These are phyloP conservation scores for Caracal caracal DNA, from an alignment of 2,113 vertebrate species.

Conservation along the genomic window DNA sequence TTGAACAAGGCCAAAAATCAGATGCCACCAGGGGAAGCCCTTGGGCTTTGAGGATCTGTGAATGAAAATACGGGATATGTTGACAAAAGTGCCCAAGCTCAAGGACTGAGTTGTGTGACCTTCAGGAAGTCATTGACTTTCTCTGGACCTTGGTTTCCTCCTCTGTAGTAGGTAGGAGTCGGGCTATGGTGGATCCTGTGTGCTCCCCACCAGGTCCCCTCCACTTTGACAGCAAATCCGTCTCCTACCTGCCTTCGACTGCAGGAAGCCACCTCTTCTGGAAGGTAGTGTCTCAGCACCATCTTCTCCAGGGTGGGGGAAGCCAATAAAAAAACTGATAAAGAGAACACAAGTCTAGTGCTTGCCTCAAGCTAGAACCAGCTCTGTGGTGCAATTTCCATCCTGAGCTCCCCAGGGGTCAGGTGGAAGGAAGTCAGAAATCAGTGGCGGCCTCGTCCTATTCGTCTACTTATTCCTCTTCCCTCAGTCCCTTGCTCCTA, in stretches of 20 bases:
- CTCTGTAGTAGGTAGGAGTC: too few relatives aligned
- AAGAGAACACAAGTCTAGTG: rapidly evolving
- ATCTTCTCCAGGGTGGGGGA: too few relatives aligned
- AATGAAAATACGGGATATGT: neutral
- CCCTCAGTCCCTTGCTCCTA: neutral
- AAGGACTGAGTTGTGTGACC: neutral
- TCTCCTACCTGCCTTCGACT: neutral
- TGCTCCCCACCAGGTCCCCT: neutral
- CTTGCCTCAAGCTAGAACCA: neutral
- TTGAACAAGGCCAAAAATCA: neutral
- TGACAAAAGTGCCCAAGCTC: neutral
- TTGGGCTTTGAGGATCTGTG: neutral
- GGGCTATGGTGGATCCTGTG: too few relatives aligned
- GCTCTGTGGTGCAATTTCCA: neutral
- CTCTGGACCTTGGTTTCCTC: neutral
- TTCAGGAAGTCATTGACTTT: neutral
- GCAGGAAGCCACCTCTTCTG: neutral
- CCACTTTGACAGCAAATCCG: rapidly evolving
- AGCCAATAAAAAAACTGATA: neutral
- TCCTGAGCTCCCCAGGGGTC: rapidly evolving
- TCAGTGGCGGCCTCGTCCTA: rapidly evolving
- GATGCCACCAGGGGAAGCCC: neutral
- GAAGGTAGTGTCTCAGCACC: neutral
- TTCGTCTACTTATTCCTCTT: neutral
- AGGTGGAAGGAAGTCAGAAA: neutral